Conservation (phyloP, 2,888 invertebrate species). For the Malthinus flaveolus region DNA sequence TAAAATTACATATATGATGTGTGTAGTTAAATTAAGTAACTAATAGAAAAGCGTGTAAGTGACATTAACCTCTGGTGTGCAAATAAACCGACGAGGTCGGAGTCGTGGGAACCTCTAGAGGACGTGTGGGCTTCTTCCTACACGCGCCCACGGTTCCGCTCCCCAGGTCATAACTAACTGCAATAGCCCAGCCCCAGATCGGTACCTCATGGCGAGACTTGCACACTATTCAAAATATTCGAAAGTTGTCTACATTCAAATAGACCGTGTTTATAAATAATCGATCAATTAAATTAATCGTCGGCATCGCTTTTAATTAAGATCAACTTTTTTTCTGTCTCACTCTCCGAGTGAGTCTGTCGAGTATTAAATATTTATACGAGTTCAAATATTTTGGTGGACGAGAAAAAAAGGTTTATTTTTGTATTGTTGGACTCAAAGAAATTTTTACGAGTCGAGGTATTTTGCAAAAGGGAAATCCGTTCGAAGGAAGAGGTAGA, state of each 20-base stretch:
- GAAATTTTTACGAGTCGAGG: too few relatives aligned
- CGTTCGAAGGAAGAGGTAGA: too few relatives aligned
- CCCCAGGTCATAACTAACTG: conserved; percentile 37
- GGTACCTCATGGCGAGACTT: conserved; percentile 12
- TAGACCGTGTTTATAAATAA: conserved; percentile 7
- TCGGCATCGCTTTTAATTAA: too few relatives aligned
- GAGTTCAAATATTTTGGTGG: too few relatives aligned
- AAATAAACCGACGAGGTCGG: conserved; percentile 35
- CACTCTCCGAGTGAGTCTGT: too few relatives aligned
- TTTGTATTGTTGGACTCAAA: too few relatives aligned
- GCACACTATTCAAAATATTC: conserved; percentile 15
- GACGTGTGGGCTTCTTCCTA: conserved; percentile 38
- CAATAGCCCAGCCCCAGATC: conserved; percentile 26
- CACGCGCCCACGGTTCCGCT: conserved; percentile 40
- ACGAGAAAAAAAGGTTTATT: too few relatives aligned
- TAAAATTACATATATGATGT: too few relatives aligned
- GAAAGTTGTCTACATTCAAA: conserved; percentile 9
- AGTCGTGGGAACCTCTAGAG: conserved; percentile 37
- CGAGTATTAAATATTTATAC: too few relatives aligned
- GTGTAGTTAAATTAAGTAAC: too few relatives aligned
- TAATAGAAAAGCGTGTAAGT: conserved; percentile 26
- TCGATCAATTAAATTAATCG: neutral
- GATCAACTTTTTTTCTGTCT: too few relatives aligned
- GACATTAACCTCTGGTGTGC: conserved; percentile 32
- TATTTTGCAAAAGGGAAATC: too few relatives aligned